Percentiles rank a stretch among this genome's conserved stretches.
These are phyloP conservation scores for Hiodon alosoides DNA, from an alignment of 2,113 vertebrate species.

Conservation along the genomic window DNA sequence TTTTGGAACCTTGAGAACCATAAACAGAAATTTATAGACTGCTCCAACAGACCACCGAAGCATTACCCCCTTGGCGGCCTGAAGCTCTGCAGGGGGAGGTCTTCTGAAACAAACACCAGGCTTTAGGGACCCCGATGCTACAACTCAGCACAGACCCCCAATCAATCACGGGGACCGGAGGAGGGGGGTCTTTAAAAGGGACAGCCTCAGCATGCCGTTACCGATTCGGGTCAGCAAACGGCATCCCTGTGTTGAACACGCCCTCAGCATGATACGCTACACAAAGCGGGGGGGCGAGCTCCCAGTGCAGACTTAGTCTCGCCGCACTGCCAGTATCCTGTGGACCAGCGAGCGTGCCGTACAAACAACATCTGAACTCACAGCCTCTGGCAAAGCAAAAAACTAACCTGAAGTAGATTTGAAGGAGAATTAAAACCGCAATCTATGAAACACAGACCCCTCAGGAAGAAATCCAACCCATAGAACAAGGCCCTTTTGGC, in stretches of 20 bases:
- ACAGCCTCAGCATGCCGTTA: not conserved
- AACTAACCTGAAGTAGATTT: conserved; percentile 19
- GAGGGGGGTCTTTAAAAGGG: not conserved
- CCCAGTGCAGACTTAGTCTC: not conserved
- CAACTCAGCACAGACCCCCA: not conserved
- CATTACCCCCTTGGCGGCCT: too few relatives aligned
- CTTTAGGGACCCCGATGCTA: too few relatives aligned
- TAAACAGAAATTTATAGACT: too few relatives aligned
- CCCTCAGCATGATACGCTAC: not conserved
- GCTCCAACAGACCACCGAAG: too few relatives aligned
- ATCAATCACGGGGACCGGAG: not conserved
- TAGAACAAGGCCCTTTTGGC: too few relatives aligned
- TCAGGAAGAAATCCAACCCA: not conserved
- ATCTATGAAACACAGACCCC: conserved; percentile 3
- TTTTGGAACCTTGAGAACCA: too few relatives aligned
- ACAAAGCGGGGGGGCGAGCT: too few relatives aligned
- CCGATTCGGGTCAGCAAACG: conserved; percentile 22
- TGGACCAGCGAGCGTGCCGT: not conserved
- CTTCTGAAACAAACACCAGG: too few relatives aligned
- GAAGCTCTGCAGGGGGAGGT: too few relatives aligned
- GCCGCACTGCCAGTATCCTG: not conserved
- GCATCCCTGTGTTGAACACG: conserved; percentile 9
- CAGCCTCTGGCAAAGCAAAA: not conserved
- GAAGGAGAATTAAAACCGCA: conserved; percentile 10
- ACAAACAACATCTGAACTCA: conserved; percentile 1